Conservation (phyloP, 2,888 invertebrate genomes). For the Drosophila melanosoma region DNA sequence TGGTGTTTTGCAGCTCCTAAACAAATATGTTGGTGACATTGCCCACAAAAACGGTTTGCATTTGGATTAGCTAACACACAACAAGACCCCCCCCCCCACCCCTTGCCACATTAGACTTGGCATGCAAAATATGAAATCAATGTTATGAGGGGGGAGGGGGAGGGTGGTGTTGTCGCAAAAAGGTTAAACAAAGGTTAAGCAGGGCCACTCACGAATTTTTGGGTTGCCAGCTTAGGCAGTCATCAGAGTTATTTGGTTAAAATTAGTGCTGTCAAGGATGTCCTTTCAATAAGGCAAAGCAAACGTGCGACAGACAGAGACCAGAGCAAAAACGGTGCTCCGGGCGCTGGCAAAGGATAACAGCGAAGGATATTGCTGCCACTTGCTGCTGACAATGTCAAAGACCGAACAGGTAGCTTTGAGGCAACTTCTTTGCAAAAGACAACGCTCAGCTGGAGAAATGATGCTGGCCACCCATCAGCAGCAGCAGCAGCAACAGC, state of each 20-base stretch:
- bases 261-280: constrained; percentile 77
- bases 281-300: constrained; percentile 75
- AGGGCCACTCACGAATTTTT: constrained; percentile 19
- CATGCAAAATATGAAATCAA: constrained; percentile 58
- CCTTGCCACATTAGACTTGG: not conserved
- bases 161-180: constrained; percentile 33
- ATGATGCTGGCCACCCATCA: constrained; percentile 75
- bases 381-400: constrained; percentile 73
- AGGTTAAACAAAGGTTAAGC: constrained; percentile 78
- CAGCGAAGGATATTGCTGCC: constrained; percentile 44
- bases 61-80: constrained; percentile 47
- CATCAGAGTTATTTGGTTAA: constrained; percentile 77
- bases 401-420: constrained; percentile 61
- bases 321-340: constrained; percentile 32
- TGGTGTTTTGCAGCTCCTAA: constrained; percentile 45
- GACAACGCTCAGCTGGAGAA: constrained; percentile 77
- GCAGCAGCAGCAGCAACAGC: constrained; percentile 21
- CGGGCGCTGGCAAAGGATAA: constrained; percentile 34
- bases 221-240: constrained; percentile 49
- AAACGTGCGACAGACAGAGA: constrained; percentile 45
- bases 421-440: constrained; percentile 60
- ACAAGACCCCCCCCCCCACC: not conserved
- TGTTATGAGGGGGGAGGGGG: constrained; percentile 10
- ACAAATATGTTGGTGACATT: constrained; percentile 52
- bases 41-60: constrained; percentile 51